Base-by-base conservation (phyloP, 2,888 invertebrate species). In the Callinectes sapidus region DNA sequence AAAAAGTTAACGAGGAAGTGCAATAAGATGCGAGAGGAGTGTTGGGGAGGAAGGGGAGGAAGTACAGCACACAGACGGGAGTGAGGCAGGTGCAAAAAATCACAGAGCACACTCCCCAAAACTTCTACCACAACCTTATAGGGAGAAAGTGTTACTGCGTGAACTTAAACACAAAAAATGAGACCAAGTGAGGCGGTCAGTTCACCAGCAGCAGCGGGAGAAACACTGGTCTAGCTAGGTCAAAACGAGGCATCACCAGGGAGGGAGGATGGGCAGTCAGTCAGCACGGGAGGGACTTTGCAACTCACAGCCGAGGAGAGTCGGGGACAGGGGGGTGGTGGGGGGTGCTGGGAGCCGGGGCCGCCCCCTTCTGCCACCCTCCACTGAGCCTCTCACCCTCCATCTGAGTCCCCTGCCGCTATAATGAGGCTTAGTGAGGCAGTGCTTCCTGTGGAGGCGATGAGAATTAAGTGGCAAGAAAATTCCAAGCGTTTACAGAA, bases 371-470 rank as follows among this genome's bases (percentile, higher is more conserved):
- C 66, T 89, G 35, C 87, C 54, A 42, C 87, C 89, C 89, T 89
- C 89, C 89, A 66, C 66, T 66, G 42, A 89, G 89, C 66, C 66
- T 89, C 89, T 89, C 66, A 61, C 61, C 66, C 89, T 61, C 89
- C 89, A 89, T 89, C 66, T 89, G 89, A 66, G 66, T 39, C 89
- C 28, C 89, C 61, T 39, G 89, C 48, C 18, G 61, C 32, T 89
- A 89, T 28, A 35, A 66, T 28, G 89, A 89, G 89, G 89, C 89
- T 89, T 66, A 89, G 89, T 66, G 89, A 89, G 89, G 61, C 89
- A 66, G 89, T 66, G 35, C 42, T 89, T 66, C 89, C 89, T 89
- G 89, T 89, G 61, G 61, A 66, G 61, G 89, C 66, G 55, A 54
- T 88, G 54, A 28, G 28, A 16, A 54, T 35, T 55, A 88, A 89